Base-by-base conservation (phyloP, 1,140 invertebrate genomes). In the Planococcus citri region DNA sequence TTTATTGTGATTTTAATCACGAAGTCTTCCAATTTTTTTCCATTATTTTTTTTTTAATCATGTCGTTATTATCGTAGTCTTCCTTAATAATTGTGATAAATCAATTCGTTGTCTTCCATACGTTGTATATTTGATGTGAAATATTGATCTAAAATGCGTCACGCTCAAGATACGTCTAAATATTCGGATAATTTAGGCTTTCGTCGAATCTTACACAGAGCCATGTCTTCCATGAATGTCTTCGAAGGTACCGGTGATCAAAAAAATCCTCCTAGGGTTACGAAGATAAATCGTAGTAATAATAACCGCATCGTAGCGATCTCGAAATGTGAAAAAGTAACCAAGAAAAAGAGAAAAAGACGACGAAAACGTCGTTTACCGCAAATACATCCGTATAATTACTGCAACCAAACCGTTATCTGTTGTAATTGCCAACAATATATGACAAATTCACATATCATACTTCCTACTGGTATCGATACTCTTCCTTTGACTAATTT, bases 341-440 rank as follows among this genome's bases (percentile, higher is more conserved):
- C 41, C 12, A 51, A 51, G 17, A 51, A 51, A 51, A 14, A 20
- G 10, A 51, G 41, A 51, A 51, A 51, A 51, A 51, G 41, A 20
- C 41, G 41, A 9, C 10, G 41, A 51, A 51, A 51, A 51, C 41
- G 41, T 51, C 41, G 41, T 51, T 20, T 14, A 17, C n/a, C 10
- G 41, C n/a, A n/a, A n/a, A n/a, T 51, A 17, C 41, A 6, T 20
- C 41, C 41, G n/a, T 51, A 51, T 51, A 51, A 51, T 17, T 51
- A 51, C 41, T 51, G 41, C 17, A 51, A 51, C 17, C 41, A 51
- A 51, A 51, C 41, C 3, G 41, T 51, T 3, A 51, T 51, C 41
- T 51, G 41, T 51, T 51, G 41, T 51, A 51, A 51, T 51, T 51
- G 41, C n/a, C 41, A 51, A n/a, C 41, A 51, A 20, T 51, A 51